These are phyloP conservation scores for Psammodynastes pulverulentus DNA, from an alignment of 2,113 vertebrate species.

Conservation along the genomic window DNA sequence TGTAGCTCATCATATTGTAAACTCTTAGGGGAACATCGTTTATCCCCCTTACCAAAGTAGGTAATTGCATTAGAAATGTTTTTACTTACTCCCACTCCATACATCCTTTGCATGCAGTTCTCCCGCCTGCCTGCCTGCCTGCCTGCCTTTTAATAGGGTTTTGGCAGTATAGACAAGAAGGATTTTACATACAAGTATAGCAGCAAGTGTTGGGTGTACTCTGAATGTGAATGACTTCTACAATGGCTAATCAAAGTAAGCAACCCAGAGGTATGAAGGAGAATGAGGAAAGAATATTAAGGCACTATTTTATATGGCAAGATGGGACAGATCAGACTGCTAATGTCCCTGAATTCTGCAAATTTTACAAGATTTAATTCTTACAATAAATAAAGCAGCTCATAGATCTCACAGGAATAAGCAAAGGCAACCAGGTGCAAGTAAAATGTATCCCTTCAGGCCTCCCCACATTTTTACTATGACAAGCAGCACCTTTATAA, in stretches of 20 bases:
- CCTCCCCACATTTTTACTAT: neutral
- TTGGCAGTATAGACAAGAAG: neutral
- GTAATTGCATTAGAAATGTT: neutral
- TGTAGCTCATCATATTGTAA: slow-evolving; percentile 20
- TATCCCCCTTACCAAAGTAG: neutral
- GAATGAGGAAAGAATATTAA: neutral
- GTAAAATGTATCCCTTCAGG: neutral
- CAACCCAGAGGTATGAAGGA: slow-evolving; percentile 32
- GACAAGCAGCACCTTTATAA: neutral
- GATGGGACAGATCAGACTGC: neutral
- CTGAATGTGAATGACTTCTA: neutral
- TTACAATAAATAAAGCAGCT: slow-evolving; percentile 63
- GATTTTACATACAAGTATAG: slow-evolving; percentile 48
- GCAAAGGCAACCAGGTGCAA: neutral
- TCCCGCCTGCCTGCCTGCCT: fast-evolving
- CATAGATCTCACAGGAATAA: neutral
- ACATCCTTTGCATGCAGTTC: neutral
- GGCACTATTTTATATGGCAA: slow-evolving; percentile 40
- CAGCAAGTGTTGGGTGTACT: slow-evolving; percentile 55
- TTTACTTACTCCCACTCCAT: neutral
- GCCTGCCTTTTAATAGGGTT: neutral
- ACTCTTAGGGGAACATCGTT: neutral
- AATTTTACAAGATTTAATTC: slow-evolving; percentile 29
- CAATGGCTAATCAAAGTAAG: neutral
- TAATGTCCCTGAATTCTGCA: neutral